These are phyloP conservation scores for Apostichopus leukothele DNA, from an alignment of 53 echinoderm and acorn worm genomes.

Conservation along the genomic window DNA sequence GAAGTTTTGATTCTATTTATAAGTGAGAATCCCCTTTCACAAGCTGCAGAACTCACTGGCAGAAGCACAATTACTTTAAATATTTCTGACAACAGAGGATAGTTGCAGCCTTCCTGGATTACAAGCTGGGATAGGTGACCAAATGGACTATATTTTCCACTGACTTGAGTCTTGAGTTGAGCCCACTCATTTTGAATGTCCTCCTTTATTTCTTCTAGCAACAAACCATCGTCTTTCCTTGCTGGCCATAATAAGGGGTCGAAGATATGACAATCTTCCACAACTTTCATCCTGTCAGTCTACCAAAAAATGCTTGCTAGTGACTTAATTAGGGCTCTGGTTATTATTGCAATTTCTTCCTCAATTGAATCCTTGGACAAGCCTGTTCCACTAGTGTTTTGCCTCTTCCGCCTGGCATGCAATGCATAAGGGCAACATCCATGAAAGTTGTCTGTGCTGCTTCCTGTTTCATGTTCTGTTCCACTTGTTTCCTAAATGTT, in stretches of 20 bases:
- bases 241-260: background rate
- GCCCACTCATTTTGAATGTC: no score
- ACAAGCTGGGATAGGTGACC: no score
- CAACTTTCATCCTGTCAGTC: background rate
- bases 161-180: no score
- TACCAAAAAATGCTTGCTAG: background rate
- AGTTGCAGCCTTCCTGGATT: no score
- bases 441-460: background rate
- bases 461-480: background rate
- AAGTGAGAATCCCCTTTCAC: no score
- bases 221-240: background rate
- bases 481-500: background rate
- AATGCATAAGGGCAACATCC: background rate
- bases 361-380: background rate
- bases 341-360: background rate
- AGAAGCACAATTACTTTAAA: no score
- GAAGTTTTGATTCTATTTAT: no score
- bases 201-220: no score
- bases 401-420: no score
- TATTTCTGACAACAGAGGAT: no score
- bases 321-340: background rate
- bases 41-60: no score
- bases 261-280: slow-evolving; percentile 20
- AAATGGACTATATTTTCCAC: no score
- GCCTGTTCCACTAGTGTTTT: background rate